These are phyloP conservation scores for Centropristis striata DNA, from an alignment of 2,113 vertebrate genomes.

Conservation along the genomic window DNA sequence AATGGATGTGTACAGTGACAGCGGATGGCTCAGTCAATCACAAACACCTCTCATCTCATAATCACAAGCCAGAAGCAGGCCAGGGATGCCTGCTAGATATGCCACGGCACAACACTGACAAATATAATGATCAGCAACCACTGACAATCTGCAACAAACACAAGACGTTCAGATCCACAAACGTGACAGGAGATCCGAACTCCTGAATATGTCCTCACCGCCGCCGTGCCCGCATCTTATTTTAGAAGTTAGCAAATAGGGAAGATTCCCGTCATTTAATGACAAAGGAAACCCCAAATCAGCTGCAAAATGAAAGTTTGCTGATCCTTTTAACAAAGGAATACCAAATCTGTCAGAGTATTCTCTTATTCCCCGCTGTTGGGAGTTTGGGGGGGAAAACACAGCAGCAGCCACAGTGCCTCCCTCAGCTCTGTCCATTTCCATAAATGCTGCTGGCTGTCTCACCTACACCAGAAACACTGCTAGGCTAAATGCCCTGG, in stretches of 20 bases:
- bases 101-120: conserved; percentile 59
- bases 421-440: conserved; percentile 85
- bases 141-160: conserved; percentile 51
- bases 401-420: conserved; percentile 65
- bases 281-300: conserved; percentile 65
- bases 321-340: conserved; percentile 64
- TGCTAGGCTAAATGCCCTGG: conserved; percentile 86
- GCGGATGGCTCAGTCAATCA: conserved; percentile 82
- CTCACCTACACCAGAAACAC: conserved; percentile 84
- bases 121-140: conserved; percentile 73
- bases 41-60: conserved; percentile 78
- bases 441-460: conserved; percentile 89
- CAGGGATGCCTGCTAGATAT: conserved; percentile 73
- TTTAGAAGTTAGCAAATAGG: conserved; percentile 58
- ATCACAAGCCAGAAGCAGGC: conserved; percentile 77
- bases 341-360: conserved; percentile 62
- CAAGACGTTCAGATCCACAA: conserved; percentile 29
- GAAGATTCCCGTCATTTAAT: conserved; percentile 58
- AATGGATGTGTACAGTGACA: conserved; percentile 76
- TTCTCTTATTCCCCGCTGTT: conserved; percentile 57
- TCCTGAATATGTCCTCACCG: conserved; percentile 12
- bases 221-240: conserved; percentile 37
- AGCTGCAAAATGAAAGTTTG: conserved; percentile 68
- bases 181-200: conserved; percentile 41
- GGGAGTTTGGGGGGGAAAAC: conserved; percentile 63